phyloP scores from a whole-genome alignment of 92 coral and sea anemone genomes.

The Plumapathes pennacea region DNA sequence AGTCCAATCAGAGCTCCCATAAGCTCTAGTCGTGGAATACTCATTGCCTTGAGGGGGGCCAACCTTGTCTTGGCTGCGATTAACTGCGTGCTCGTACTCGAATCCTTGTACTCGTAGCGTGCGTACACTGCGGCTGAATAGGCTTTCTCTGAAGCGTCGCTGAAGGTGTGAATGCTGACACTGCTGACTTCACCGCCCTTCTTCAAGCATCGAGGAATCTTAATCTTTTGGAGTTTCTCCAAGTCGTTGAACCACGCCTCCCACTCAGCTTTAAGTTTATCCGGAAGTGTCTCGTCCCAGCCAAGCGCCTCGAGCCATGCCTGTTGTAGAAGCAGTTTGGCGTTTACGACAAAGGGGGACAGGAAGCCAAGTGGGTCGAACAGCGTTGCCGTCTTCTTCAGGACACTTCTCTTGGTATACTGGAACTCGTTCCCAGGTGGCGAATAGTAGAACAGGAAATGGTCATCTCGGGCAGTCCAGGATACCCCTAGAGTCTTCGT shows the following conservation, averaged over 20 bases:
- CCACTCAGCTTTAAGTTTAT: not conserved
- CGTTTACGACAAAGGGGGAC: slow-evolving; percentile 15
- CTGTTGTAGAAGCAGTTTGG: slow-evolving; percentile 22
- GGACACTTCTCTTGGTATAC: slow-evolving; percentile 42
- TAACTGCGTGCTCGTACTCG: slow-evolving; percentile 1
- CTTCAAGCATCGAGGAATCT: slow-evolving; percentile 36
- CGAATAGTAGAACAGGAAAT: slow-evolving; percentile 33
- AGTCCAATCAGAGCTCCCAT: slow-evolving; percentile 60
- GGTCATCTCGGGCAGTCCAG: slow-evolving; percentile 53
- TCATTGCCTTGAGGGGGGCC: slow-evolving; percentile 32
- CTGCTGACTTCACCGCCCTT: not conserved
- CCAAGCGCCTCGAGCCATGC: slow-evolving; percentile 23
- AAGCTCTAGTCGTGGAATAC: slow-evolving; percentile 54
- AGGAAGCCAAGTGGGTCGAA: slow-evolving; percentile 38
- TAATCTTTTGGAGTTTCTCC: slow-evolving; percentile 21
- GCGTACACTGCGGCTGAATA: slow-evolving; percentile 16
- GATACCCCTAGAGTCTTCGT: slow-evolving; percentile 47
- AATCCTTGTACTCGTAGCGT: slow-evolving; percentile 4
- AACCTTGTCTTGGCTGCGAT: slow-evolving; percentile 27
- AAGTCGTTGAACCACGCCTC: not conserved
- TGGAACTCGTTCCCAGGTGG: slow-evolving; percentile 36
- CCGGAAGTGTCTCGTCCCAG: slow-evolving; percentile 16
- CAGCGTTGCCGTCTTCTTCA: slow-evolving; percentile 28
- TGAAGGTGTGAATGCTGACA: slow-evolving; percentile 19
- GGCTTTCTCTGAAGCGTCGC: slow-evolving; percentile 22